A percentile compares a stretch with the other conserved stretches of the same genome.
Conservation (phyloP, 2,113 vertebrate species). For the Cepphus grylle region DNA sequence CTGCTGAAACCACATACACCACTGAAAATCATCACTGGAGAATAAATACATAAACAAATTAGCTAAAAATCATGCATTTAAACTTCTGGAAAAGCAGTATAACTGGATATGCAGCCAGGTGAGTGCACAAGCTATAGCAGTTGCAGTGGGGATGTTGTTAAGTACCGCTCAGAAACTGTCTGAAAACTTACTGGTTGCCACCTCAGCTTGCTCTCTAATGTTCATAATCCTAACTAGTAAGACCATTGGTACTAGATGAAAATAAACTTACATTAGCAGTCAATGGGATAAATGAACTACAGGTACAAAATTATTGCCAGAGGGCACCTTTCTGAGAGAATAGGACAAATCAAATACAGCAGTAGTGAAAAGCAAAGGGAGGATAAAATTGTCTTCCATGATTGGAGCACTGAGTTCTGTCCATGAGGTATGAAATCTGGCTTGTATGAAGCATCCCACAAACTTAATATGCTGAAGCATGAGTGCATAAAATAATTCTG, state of each 20-base stretch:
- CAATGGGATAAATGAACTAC: not conserved
- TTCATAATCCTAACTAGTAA: not conserved
- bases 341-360: not conserved
- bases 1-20: not conserved
- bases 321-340: not conserved
- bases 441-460: not conserved
- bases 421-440: not conserved
- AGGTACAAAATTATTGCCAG: not conserved
- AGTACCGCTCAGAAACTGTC: too few relatives aligned
- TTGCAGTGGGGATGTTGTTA: not conserved
- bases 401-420: not conserved
- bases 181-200: not conserved
- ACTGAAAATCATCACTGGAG: not conserved
- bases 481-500: not conserved
- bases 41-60: not conserved
- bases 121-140: not conserved
- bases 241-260: not conserved
- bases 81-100: not conserved
- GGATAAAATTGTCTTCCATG: not conserved
- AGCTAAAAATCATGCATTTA: rapidly evolving
- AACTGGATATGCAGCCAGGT: not conserved
- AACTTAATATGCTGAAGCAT: not conserved
- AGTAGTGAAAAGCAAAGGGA: not conserved
- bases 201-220: not conserved
- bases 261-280: not conserved